phyloP scores from a whole-genome alignment of 2,888 invertebrate genomes.

The Drosophila kanekoi region DNA sequence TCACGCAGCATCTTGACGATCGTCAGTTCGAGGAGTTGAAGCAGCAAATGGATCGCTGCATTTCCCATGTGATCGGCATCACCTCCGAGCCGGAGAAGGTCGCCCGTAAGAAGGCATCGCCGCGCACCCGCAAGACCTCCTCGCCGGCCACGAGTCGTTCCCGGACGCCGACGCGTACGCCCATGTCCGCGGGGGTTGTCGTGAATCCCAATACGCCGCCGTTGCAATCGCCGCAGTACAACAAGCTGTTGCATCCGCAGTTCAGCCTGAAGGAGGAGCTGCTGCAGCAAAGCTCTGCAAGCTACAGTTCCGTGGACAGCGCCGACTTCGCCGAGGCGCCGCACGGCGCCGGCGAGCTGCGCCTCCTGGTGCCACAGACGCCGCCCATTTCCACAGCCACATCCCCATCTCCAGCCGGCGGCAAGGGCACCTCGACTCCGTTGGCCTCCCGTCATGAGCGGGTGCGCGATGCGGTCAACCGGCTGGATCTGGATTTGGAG shows the following conservation, averaged over 20 bases:
- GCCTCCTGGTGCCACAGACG: constrained; percentile 81
- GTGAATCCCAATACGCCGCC: constrained; percentile 73
- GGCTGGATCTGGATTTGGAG: constrained; percentile 89
- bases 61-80: constrained; percentile 93
- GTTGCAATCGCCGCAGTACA: constrained; percentile 79
- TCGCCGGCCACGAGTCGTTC: constrained; percentile 84
- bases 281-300: constrained; percentile 64
- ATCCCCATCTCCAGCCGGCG: not conserved
- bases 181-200: constrained; percentile 84
- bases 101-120: constrained; percentile 84
- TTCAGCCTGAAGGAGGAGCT: constrained; percentile 84
- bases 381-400: constrained; percentile 45
- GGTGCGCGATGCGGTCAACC: constrained; percentile 86
- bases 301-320: constrained; percentile 77
- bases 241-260: constrained; percentile 84
- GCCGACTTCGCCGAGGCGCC: constrained; percentile 74
- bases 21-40: constrained; percentile 93
- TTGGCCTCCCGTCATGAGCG: constrained; percentile 86
- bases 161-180: constrained; percentile 85
- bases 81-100: constrained; percentile 85
- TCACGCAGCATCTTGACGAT: constrained; percentile 91
- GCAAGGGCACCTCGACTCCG: constrained; percentile 51
- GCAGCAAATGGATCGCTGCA: constrained; percentile 92
- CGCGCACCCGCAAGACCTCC: constrained; percentile 84
- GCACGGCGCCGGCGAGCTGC: constrained; percentile 66